These are phyloP conservation scores for Polyommatus iphigenia DNA, from an alignment of 2,888 invertebrate genomes.

Conservation along the genomic window DNA sequence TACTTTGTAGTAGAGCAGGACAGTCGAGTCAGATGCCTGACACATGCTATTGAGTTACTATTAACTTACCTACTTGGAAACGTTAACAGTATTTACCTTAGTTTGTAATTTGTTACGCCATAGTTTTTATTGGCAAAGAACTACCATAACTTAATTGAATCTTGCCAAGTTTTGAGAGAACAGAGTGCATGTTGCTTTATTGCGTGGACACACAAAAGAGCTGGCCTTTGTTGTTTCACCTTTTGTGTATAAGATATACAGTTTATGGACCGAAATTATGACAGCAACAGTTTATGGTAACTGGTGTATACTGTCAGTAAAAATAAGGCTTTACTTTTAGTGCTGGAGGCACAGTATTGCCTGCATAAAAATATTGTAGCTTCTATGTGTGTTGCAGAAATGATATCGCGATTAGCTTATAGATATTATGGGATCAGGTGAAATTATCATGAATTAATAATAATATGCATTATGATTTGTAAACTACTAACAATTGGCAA, in stretches of 20 bases:
- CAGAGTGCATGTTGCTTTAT: constrained; percentile 15
- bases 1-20: too few relatives aligned
- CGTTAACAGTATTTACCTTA: not conserved
- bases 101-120: not conserved
- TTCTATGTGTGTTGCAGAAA: not conserved
- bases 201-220: constrained; percentile 17
- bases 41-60: not conserved
- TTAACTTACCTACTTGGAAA: not conserved
- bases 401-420: too few relatives aligned
- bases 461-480: too few relatives aligned
- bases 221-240: constrained; percentile 13
- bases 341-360: not conserved
- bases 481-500: too few relatives aligned
- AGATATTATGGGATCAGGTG: too few relatives aligned
- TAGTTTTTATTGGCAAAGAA: constrained; percentile 7
- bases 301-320: not conserved
- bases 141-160: not conserved
- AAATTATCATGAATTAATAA: too few relatives aligned
- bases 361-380: not conserved
- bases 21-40: too few relatives aligned
- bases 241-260: constrained; percentile 10
- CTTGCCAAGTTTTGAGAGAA: constrained; percentile 10
- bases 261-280: constrained; percentile 11
- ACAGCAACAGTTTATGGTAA: constrained; percentile 8
- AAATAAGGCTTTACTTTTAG: not conserved